Conservation (phyloP, 2,113 vertebrate species). For the Heterochromis multidens region DNA sequence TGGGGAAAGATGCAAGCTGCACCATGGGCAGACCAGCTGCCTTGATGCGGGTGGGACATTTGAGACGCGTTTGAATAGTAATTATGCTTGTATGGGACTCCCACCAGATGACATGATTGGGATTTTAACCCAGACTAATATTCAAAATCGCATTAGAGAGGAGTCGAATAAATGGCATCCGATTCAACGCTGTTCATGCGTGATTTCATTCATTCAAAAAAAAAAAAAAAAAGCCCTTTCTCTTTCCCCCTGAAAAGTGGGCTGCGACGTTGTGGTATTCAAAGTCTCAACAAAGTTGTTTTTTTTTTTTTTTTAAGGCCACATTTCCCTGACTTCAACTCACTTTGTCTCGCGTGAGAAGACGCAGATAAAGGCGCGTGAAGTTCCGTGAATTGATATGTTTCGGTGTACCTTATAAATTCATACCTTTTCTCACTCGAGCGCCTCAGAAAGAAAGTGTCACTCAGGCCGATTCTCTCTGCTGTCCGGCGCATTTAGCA, state of each 20-base stretch:
- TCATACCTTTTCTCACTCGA: slow-evolving; percentile 94
- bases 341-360: slow-evolving; percentile 90
- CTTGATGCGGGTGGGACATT: slow-evolving; percentile 92
- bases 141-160: slow-evolving; percentile 80
- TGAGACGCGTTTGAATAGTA: slow-evolving; percentile 86
- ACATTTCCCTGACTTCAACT: slow-evolving; percentile 81
- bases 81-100: slow-evolving; percentile 93
- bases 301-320: slow-evolving; percentile 73
- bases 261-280: slow-evolving; percentile 82
- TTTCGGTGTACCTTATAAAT: slow-evolving; percentile 98
- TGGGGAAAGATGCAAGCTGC: slow-evolving; percentile 63
- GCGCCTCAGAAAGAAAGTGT: slow-evolving; percentile 86
- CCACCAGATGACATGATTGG: slow-evolving; percentile 93
- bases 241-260: slow-evolving; percentile 38
- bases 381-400: slow-evolving; percentile 95
- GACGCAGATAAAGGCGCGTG: slow-evolving; percentile 90
- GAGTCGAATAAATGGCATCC: slow-evolving; percentile 66
- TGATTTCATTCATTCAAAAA: slow-evolving; percentile 59
- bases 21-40: slow-evolving; percentile 82
- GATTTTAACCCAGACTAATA: slow-evolving; percentile 81
- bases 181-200: slow-evolving; percentile 76
- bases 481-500: slow-evolving; percentile 94
- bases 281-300: slow-evolving; percentile 84
- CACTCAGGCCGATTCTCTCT: slow-evolving; percentile 97
- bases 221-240: slow-evolving; percentile 7